Base-by-base conservation (phyloP, 2,113 vertebrate genomes). In the Ranitomeya variabilis region DNA sequence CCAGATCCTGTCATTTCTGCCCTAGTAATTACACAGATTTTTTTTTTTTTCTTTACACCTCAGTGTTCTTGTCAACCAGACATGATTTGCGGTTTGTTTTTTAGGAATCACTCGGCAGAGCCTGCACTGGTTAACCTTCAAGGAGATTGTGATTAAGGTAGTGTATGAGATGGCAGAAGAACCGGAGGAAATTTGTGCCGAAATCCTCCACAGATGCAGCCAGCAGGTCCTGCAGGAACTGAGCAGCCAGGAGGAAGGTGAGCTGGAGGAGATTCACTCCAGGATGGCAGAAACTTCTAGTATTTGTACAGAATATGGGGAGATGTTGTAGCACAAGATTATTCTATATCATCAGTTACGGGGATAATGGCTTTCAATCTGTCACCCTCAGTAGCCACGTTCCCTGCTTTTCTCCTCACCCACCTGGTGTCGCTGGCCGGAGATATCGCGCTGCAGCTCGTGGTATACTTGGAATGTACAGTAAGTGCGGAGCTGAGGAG, bases 81-180 rank as follows among this genome's bases (percentile, higher is more conserved):
- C 4, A 4, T 45, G 37, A 45, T 45, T 45, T 45, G 37, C 5
- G 37, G 1, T 6, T 73, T 16, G 14, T 71, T 2, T 8, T 16
- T 0, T 57, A 96, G 95, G 95, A 77, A 94, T 95, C 84, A 37
- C 76, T 64, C 90, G 91, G 90, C 94, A 95, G 16, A 95, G 95
- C 83, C 90, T 93, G 10, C 91, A 97, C 90, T 99, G 98, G 98
- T 94, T 99, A 90, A 96, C 97, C 52, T 99, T 99, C 91, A 97
- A 97, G 94, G 97, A 99, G 80, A 93, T 94, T 76, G 97, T 97
- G 0, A 89, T 99, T 78, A 92, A 83, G 5, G 96, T 99, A 71
- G 94, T 97, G 89, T 99, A 98, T 94, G 96, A 96, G 57, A 92
- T 99, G 90, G 96, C 97, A 6, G 98, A 99, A 92, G 96, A 96